Evolutionary conservation across 2,888 invertebrate genomes (phyloP).

Genomic region (Chloroclysta siterata): DNA sequence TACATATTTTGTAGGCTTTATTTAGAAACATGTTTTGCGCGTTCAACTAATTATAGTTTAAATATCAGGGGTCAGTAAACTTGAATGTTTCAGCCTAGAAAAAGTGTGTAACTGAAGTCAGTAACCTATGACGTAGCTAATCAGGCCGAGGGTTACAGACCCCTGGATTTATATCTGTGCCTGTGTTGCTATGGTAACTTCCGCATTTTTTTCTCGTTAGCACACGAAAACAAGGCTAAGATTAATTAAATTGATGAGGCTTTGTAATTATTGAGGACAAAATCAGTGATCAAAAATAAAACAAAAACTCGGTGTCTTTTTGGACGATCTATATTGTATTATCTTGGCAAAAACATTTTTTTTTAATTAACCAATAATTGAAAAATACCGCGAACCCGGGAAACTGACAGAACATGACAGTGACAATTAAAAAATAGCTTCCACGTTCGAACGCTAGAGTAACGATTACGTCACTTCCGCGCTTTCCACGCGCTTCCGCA

Average conservation of each 20-base stretch:
- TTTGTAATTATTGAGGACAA: no score
- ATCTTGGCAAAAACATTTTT: no score
- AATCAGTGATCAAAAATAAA: no score
- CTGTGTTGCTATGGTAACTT: slow-evolving; percentile 43
- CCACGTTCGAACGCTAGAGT: slow-evolving; percentile 36
- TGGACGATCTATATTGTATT: no score
- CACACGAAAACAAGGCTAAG: neutral
- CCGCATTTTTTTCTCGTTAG: slow-evolving; percentile 13
- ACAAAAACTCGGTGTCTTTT: no score
- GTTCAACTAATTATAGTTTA: slow-evolving; percentile 14
- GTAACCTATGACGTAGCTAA: slow-evolving; percentile 21
- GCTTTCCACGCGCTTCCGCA: slow-evolving; percentile 66
- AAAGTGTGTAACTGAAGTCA: slow-evolving; percentile 18
- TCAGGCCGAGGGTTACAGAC: slow-evolving; percentile 32
- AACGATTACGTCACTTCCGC: slow-evolving; percentile 64
- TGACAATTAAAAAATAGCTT: slow-evolving; percentile 20
- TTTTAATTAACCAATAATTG: no score
- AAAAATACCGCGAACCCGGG: neutral
- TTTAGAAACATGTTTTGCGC: slow-evolving; percentile 3
- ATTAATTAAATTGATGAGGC: neutral
- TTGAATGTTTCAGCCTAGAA: slow-evolving; percentile 28
- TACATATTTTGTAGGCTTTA: neutral
- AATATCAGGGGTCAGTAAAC: slow-evolving; percentile 31
- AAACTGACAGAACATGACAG: slow-evolving; percentile 5
- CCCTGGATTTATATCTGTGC: slow-evolving; percentile 23